phyloP scores from a whole-genome alignment of 2,113 vertebrate genomes.

The Typhlomys cinereus region DNA sequence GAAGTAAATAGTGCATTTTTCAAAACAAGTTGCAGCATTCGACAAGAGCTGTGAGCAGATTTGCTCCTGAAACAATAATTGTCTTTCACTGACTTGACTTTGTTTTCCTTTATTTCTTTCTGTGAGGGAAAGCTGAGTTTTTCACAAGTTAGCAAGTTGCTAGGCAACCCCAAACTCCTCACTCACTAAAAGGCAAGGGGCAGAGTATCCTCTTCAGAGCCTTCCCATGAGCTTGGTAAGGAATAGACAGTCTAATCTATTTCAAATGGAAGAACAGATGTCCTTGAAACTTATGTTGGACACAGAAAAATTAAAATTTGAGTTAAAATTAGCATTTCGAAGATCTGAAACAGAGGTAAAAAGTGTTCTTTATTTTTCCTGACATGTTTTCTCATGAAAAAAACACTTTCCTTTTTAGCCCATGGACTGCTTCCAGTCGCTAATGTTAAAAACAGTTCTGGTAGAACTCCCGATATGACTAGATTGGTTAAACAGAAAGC shows the following conservation, averaged over 20 bases:
- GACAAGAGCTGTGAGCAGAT: constrained; percentile 73
- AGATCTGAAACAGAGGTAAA: constrained; percentile 92
- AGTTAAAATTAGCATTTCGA: constrained; percentile 90
- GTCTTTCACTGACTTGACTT: constrained; percentile 77
- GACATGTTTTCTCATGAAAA: constrained; percentile 88
- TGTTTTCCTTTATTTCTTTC: constrained; percentile 68
- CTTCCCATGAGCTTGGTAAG: constrained; percentile 72
- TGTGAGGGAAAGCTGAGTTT: constrained; percentile 76
- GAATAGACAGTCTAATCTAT: constrained; percentile 81
- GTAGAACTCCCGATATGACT: constrained; percentile 82
- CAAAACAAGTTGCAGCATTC: constrained; percentile 75
- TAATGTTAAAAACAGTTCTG: constrained; percentile 86
- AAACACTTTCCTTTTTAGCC: constrained; percentile 88
- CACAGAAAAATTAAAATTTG: constrained; percentile 89
- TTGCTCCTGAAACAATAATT: constrained; percentile 72
- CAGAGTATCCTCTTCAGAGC: constrained; percentile 81
- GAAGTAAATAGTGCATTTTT: constrained; percentile 68
- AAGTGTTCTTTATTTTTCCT: constrained; percentile 91
- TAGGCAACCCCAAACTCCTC: constrained; percentile 70
- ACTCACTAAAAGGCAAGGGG: constrained; percentile 81
- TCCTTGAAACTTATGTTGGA: constrained; percentile 85
- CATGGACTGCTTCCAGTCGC: constrained; percentile 85
- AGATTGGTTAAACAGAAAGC: constrained; percentile 80
- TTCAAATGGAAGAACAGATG: constrained; percentile 84
- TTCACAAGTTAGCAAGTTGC: constrained; percentile 72